Evolutionary conservation across 2,797 vertebrate genomes (phyloP).

Genomic region (Pantherophis alleghaniensis): DNA sequence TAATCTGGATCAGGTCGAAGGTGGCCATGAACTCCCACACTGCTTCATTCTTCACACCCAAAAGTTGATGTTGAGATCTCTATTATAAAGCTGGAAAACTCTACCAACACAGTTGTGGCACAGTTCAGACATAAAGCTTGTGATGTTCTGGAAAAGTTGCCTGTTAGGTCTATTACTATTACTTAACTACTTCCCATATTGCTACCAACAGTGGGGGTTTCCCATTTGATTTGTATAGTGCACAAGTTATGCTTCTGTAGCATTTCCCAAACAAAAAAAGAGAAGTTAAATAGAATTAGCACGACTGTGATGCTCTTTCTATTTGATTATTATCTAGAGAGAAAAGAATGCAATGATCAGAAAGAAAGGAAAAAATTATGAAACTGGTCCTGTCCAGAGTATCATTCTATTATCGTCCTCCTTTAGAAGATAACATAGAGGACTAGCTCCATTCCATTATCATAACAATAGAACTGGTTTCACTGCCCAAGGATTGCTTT

Average conservation of each 20-base stretch:
- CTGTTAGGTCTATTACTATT: neutral
- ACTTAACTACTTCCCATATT: neutral
- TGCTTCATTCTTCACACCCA: neutral
- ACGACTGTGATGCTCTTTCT: neutral
- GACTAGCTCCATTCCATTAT: neutral
- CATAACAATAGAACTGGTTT: neutral
- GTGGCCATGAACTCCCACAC: neutral
- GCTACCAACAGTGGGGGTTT: neutral
- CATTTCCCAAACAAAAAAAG: neutral
- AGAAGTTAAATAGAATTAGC: neutral
- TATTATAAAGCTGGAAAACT: neutral
- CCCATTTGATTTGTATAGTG: neutral
- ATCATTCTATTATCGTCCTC: neutral
- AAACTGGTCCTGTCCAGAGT: neutral
- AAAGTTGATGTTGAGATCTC: neutral
- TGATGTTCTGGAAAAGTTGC: neutral
- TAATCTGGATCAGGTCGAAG: neutral
- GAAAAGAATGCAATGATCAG: neutral
- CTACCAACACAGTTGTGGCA: neutral
- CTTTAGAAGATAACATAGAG: neutral
- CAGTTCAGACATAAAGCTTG: neutral
- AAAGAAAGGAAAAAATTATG: neutral
- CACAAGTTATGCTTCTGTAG: neutral
- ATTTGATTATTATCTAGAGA: neutral
- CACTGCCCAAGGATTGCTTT: neutral